Evolutionary conservation across 1,140 invertebrate genomes (phyloP), one percentile per base, ranked within the genome.

Genomic region (Atta texana): DNA sequence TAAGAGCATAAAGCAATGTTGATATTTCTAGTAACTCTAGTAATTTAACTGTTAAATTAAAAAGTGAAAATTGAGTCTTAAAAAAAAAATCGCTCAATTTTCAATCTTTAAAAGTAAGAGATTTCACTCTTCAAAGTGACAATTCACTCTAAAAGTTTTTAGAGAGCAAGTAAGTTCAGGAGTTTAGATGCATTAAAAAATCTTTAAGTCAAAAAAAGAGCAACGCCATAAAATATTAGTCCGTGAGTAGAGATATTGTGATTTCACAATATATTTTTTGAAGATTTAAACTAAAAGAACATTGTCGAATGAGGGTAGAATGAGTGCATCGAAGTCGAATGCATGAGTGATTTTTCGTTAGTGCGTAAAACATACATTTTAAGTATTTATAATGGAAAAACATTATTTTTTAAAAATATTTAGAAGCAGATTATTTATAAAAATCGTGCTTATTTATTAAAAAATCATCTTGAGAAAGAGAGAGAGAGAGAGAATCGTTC

Each of bases 181-280:
- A 28, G 16, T 24, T 24, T 24, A 24, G 0, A 31, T n/a, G 3
- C 14, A 1, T 16, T 16, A 28, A 77, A 77, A 63, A 63, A 31
- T 28, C 4, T 16, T 44, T 49, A 61, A 44, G 18, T 2, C 8
- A 28, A 6, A 34, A 64, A 31, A 66, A 1, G 5, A 66, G 44
- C n/a, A 10, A 24, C 34, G 4, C 16, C 28, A 28, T 24, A 18
- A 76, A 12, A 21, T 18, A 39, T 75, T 57, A 75, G 39, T 75
- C n/a, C 53, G n/a, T 10, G n/a, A 21, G 0, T 57, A 59, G 14
- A 59, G 4, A 14, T n/a, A 61, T 61, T 59, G 16, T 61, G n/a
- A 61, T 76, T 39, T 76, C 1, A 21, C 24, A 21, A 76, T 24
- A 59, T 28, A 16, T 78, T 64, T 66, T 31, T 78, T 4, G 18